Evolutionary conservation across 92 coral and sea anemone genomes (phyloP).

Genomic region (Heteractis magnifica): DNA sequence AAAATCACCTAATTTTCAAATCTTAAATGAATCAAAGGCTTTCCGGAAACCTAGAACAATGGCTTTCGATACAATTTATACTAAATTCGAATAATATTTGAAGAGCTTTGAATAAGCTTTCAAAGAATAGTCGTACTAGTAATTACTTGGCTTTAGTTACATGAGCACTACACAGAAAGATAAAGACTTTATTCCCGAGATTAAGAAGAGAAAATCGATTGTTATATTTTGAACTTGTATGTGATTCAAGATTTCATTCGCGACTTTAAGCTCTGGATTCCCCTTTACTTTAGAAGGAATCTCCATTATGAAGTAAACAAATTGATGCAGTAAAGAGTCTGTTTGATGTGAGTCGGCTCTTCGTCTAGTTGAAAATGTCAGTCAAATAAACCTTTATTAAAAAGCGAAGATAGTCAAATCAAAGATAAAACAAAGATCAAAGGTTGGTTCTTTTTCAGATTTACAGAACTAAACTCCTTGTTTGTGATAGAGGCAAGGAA

Average conservation of each 20-base stretch:
- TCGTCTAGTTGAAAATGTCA: background rate
- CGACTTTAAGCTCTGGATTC: background rate
- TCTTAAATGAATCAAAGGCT: background rate
- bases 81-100: slow-evolving; percentile 1
- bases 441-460: background rate
- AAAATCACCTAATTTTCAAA: background rate
- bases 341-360: background rate
- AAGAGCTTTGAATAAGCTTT: background rate
- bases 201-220: background rate
- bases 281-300: background rate
- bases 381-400: background rate
- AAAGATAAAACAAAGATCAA: background rate
- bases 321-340: background rate
- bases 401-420: background rate
- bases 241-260: background rate
- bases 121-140: background rate
- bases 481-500: background rate
- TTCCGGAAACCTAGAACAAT: slow-evolving; percentile 3
- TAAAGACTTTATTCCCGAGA: too few relatives aligned
- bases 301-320: background rate
- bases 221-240: background rate
- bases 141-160: background rate
- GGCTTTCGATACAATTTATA: background rate
- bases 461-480: background rate
- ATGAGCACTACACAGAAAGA: too few relatives aligned